Base-by-base conservation (phyloP, 2,888 invertebrate species). In the Steinernema carpocapsae region DNA sequence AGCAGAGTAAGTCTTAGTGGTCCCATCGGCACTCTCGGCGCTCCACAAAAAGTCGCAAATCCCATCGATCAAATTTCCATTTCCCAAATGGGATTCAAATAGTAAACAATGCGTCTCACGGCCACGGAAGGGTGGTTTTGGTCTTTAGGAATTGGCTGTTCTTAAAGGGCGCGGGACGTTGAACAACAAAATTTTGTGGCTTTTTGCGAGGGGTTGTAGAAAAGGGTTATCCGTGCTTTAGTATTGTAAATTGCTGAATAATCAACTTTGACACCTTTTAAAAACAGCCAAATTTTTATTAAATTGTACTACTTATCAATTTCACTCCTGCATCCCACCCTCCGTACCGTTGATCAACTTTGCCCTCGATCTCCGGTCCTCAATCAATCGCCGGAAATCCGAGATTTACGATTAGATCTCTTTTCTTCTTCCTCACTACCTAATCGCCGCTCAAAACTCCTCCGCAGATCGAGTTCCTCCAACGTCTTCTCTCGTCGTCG, bases 41-140 rank as follows among this genome's bases (percentile, higher is more conserved):
- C 48, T 22, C 52, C 52, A 29, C 32, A 12, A 37, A 32, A 29
- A 32, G 32, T 64, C 64, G 32, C 64, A 14, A 29, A 29, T 29
- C 64, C 32, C 64, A 29, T 64, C 64, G 64, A 32, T 32, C 29
- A 64, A 29, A 64, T 32, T 22, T 64, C 64, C 64, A 32, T 64
- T n/a, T 64, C 32, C 64, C 56, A 56, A 56, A 56, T 56, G 56
- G 56, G 56, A 56, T 56, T 56, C 56, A 22, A 56, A 56, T 19
- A 56, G 56, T 56, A 56, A 56, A 56, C 56, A 56, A 56, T 56
- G 24, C 24, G 19, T 56, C 17, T 19, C 48, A 14, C 37, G 37
- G 37, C 37, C 10, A n/a, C n/a, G n/a, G n/a, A n/a, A n/a, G n/a
- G 4, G 37, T 37, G 37, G 37, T 37, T 37, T 37, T 37, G 37